phyloP scores from a whole-genome alignment of 2,888 invertebrate genomes.

The Hirtodrosophila duncani region DNA sequence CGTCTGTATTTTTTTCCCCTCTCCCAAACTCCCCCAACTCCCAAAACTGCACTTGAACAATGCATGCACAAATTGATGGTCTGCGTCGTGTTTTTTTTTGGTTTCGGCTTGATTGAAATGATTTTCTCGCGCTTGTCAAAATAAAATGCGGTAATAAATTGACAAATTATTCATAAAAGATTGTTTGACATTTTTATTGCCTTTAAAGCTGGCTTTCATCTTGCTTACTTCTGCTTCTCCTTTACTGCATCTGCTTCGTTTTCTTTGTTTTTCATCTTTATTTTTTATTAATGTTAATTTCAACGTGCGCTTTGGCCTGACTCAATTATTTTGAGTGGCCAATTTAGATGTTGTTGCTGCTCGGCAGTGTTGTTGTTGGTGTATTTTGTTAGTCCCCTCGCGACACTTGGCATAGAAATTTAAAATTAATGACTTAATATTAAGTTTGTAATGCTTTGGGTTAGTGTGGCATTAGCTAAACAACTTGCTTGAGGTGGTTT shows the following conservation, averaged over 20 bases:
- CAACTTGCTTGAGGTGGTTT: conserved; percentile 1
- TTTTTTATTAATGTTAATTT: conserved; percentile 12
- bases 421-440: conserved; percentile 48
- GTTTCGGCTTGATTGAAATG: conserved; percentile 46
- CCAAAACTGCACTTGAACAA: conserved; percentile 46
- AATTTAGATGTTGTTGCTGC: conserved; percentile 42
- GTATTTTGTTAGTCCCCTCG: conserved; percentile 15
- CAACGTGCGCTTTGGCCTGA: conserved; percentile 30
- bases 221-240: no score
- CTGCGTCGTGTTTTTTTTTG: background rate
- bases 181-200: conserved; percentile 53
- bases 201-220: conserved; percentile 17
- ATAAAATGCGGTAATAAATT: conserved; percentile 48
- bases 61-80: conserved; percentile 23
- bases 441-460: conserved; percentile 23
- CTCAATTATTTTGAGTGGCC: conserved; percentile 56
- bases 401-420: conserved; percentile 45
- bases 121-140: conserved; percentile 60
- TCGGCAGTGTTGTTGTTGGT: no score
- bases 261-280: background rate
- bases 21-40: background rate
- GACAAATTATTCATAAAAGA: conserved; percentile 61
- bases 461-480: conserved; percentile 19
- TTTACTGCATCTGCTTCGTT: no score
- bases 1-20: conserved; percentile 1